Evolutionary conservation across 2,113 vertebrate genomes (phyloP).

Genomic region (Cyphomyrus discorhynchus): DNA sequence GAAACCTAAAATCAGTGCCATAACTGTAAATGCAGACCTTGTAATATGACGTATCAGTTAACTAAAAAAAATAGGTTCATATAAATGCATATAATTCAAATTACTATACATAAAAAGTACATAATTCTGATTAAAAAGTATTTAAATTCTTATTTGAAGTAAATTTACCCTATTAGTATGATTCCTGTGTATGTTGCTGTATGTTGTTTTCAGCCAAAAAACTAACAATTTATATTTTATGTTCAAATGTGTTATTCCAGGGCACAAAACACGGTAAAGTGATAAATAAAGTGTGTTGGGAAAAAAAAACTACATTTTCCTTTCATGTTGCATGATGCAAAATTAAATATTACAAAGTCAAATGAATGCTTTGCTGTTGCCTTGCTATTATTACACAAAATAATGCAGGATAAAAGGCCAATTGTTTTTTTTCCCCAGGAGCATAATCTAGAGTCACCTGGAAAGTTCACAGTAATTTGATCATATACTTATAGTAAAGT

Average conservation of each 20-base stretch:
- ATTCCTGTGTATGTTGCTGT: not conserved
- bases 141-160: not conserved
- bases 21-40: not conserved
- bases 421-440: not conserved
- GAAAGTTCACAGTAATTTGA: constrained; percentile 5
- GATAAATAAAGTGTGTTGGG: not conserved
- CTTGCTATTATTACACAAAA: not conserved
- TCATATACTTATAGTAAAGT: not conserved
- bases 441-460: not conserved
- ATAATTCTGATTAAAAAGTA: not conserved
- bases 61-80: not conserved
- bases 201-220: not conserved
- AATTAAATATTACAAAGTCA: not conserved
- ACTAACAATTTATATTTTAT: not conserved
- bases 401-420: not conserved
- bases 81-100: not conserved
- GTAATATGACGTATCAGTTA: not conserved
- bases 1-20: not conserved
- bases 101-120: not conserved
- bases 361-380: not conserved
- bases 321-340: not conserved
- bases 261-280: not conserved
- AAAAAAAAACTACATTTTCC: not conserved
- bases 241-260: not conserved
- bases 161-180: not conserved